Conservation (phyloP, 2,888 invertebrate genomes). For the Cheilosia soror region DNA sequence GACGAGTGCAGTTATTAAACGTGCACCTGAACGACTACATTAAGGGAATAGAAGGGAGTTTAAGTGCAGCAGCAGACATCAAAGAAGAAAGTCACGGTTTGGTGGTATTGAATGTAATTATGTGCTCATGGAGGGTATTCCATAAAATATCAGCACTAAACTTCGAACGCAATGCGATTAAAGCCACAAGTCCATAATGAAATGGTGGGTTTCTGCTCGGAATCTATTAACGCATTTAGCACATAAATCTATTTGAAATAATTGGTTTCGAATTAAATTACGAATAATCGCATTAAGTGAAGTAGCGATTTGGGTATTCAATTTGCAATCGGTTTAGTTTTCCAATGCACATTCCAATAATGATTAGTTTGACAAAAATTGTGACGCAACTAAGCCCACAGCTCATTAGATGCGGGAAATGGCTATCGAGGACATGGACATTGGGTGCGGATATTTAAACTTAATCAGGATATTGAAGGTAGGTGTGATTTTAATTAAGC, state of each 20-base stretch:
- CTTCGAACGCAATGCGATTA: no score
- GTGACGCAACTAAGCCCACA: neutral
- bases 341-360: neutral
- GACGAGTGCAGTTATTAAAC: neutral
- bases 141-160: no score
- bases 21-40: no score
- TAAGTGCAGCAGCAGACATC: neutral
- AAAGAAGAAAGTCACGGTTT: neutral
- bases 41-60: no score
- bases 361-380: neutral
- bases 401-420: neutral
- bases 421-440: neutral
- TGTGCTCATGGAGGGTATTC: no score
- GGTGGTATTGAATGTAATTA: neutral
- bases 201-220: neutral
- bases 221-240: neutral
- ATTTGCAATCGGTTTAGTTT: neutral
- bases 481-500: slow-evolving; percentile 5
- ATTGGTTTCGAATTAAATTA: neutral
- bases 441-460: neutral
- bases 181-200: neutral
- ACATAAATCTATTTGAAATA: neutral
- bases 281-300: neutral
- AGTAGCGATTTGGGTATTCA: neutral
- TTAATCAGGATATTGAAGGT: neutral